Evolutionary conservation across 1,140 invertebrate genomes (phyloP).

Genomic region (Zelostemma sp.): DNA sequence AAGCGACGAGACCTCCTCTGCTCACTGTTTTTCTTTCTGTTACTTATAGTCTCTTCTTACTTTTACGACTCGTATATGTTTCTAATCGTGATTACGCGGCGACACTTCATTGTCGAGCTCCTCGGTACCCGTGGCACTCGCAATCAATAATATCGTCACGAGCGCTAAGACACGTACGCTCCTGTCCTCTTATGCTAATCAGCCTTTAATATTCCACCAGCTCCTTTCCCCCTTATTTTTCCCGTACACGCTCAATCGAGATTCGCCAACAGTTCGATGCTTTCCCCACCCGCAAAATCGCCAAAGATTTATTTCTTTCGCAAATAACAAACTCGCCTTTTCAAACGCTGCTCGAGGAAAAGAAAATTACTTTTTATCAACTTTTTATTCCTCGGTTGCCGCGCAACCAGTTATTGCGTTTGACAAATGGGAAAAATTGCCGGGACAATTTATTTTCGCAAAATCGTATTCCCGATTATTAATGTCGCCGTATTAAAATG

Average conservation of each 20-base stretch:
- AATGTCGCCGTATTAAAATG: not conserved
- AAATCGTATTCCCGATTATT: not conserved
- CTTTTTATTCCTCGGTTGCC: no score
- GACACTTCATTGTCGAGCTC: slow-evolving; percentile 54
- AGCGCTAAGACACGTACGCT: slow-evolving; percentile 60
- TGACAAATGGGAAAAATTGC: not conserved
- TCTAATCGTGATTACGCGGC: slow-evolving; percentile 46
- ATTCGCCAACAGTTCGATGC: slow-evolving; percentile 22
- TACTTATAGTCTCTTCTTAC: slow-evolving; percentile 49
- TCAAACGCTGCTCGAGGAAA: no score
- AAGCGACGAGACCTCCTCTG: slow-evolving; percentile 51
- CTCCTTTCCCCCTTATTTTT: slow-evolving; percentile 25
- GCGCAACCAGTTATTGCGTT: no score
- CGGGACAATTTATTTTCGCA: not conserved
- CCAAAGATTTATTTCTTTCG: no score
- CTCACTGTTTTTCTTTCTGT: slow-evolving; percentile 49
- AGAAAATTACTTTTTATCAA: no score
- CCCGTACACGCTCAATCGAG: slow-evolving; percentile 20
- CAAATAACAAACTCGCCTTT: no score
- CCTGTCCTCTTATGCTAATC: slow-evolving; percentile 64
- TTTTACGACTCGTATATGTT: slow-evolving; percentile 44
- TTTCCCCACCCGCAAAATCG: not conserved
- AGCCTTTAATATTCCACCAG: slow-evolving; percentile 63
- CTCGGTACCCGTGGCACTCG: slow-evolving; percentile 31
- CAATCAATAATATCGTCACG: slow-evolving; percentile 68